Evolutionary conservation across 2,888 invertebrate genomes (phyloP).

Genomic region (Drosophila sordidapex): DNA sequence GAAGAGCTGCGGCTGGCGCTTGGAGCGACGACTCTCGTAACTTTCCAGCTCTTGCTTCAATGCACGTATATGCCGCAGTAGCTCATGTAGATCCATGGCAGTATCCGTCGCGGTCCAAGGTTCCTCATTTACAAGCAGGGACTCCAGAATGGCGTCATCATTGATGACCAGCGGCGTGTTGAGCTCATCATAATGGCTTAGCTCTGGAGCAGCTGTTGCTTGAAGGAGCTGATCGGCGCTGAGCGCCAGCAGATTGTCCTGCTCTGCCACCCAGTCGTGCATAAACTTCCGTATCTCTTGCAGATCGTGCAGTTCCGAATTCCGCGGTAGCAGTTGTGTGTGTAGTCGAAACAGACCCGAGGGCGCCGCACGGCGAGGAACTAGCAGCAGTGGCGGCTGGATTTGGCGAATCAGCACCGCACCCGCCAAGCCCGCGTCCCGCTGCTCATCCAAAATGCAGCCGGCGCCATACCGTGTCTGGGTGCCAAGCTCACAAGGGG

Average conservation of each 20-base stretch:
- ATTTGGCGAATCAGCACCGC: slow-evolving; percentile 71
- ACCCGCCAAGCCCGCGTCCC: slow-evolving; percentile 80
- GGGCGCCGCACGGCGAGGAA: slow-evolving; percentile 80
- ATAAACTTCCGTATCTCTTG: slow-evolving; percentile 77
- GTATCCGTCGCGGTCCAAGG: slow-evolving; percentile 78
- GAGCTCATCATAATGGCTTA: slow-evolving; percentile 31
- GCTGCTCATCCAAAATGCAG: slow-evolving; percentile 82
- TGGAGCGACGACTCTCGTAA: slow-evolving; percentile 37
- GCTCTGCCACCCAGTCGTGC: slow-evolving; percentile 74
- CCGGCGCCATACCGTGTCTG: slow-evolving; percentile 71
- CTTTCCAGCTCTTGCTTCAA: slow-evolving; percentile 57
- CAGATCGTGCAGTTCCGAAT: slow-evolving; percentile 80
- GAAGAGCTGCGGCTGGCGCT: slow-evolving; percentile 51
- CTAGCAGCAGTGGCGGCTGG: slow-evolving; percentile 77
- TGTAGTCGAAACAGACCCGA: slow-evolving; percentile 82
- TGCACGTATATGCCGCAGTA: slow-evolving; percentile 70
- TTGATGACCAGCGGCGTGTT: slow-evolving; percentile 67
- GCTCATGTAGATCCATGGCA: slow-evolving; percentile 58
- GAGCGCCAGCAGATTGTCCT: slow-evolving; percentile 64
- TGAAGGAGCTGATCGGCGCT: slow-evolving; percentile 30
- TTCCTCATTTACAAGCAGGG: slow-evolving; percentile 75
- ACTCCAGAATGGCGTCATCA: slow-evolving; percentile 60
- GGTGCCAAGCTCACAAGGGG: slow-evolving; percentile 79
- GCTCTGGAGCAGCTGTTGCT: background rate
- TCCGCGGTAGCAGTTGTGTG: slow-evolving; percentile 77